These are phyloP conservation scores for Lynx canadensis DNA, from an alignment of 2,113 vertebrate genomes.

Conservation along the genomic window DNA sequence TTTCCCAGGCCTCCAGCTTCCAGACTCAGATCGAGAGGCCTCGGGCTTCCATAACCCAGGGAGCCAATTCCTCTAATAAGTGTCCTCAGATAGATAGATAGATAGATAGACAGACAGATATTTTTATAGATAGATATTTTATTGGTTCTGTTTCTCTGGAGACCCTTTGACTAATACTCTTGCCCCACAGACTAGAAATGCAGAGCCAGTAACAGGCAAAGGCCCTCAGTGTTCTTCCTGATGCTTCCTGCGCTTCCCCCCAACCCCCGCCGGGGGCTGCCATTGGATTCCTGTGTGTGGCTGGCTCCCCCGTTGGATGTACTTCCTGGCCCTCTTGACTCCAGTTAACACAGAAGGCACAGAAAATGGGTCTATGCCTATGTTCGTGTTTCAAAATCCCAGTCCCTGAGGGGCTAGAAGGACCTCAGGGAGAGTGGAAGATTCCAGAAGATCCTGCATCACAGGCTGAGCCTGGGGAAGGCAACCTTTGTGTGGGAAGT, in stretches of 20 bases:
- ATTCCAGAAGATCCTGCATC: background rate
- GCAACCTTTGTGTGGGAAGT: background rate
- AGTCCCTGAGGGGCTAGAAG: background rate
- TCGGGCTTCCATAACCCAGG: too few relatives aligned
- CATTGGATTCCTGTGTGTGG: background rate
- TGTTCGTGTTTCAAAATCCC: background rate
- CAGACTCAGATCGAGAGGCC: background rate
- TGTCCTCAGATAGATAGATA: background rate
- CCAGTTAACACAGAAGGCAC: background rate
- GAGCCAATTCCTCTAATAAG: background rate
- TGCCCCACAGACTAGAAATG: background rate
- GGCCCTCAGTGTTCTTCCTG: background rate
- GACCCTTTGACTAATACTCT: background rate
- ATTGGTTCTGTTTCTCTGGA: background rate
- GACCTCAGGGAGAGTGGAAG: background rate
- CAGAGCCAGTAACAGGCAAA: background rate
- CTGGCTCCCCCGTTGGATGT: background rate
- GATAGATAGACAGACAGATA: background rate
- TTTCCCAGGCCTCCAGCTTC: background rate
- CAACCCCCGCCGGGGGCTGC: background rate
- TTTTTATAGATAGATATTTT: background rate
- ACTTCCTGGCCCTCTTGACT: background rate
- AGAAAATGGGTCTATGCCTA: rapidly evolving
- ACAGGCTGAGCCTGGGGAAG: background rate
- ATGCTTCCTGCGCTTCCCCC: background rate